phyloP scores from a whole-genome alignment of 2,797 vertebrate species.

The Cuculus canorus region DNA sequence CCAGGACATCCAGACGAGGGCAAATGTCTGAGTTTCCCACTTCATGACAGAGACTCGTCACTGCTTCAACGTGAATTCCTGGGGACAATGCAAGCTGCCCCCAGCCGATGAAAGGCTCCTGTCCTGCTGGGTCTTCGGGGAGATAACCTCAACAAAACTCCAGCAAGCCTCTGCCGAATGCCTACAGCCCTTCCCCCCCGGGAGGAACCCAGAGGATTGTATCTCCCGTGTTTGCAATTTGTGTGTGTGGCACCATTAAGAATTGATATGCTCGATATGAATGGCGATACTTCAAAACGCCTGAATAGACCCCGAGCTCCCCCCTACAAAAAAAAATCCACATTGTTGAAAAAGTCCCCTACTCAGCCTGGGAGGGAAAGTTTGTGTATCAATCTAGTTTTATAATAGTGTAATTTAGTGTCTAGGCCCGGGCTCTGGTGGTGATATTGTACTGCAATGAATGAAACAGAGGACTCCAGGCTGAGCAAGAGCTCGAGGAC shows the following conservation, averaged over 20 bases:
- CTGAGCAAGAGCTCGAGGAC: conserved; percentile 81
- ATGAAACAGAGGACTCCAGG: conserved; percentile 83
- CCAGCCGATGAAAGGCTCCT: conserved; percentile 11
- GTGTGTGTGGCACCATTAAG: conserved; percentile 67
- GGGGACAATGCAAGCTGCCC: not conserved
- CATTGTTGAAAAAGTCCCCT: conserved; percentile 72
- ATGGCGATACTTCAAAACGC: conserved; percentile 50
- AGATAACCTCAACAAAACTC: conserved; percentile 35
- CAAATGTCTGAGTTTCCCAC: not conserved
- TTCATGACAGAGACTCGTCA: not conserved
- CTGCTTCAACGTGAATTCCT: not conserved
- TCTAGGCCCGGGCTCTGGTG: conserved; percentile 86
- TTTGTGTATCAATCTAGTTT: conserved; percentile 81
- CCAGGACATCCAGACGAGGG: rapidly evolving
- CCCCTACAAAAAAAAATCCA: not conserved
- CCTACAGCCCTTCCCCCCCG: not conserved
- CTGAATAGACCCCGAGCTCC: conserved; percentile 58
- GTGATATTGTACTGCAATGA: conserved; percentile 87
- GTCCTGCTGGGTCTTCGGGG: conserved; percentile 22
- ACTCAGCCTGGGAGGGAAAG: conserved; percentile 76
- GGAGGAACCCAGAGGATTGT: not conserved
- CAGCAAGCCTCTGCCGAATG: not conserved
- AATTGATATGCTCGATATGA: conserved; percentile 71
- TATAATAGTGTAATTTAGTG: conserved; percentile 88
- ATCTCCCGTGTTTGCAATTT: not conserved